Evolutionary conservation across 2,797 vertebrate genomes (phyloP).

Genomic region (Smutsia gigantea): DNA sequence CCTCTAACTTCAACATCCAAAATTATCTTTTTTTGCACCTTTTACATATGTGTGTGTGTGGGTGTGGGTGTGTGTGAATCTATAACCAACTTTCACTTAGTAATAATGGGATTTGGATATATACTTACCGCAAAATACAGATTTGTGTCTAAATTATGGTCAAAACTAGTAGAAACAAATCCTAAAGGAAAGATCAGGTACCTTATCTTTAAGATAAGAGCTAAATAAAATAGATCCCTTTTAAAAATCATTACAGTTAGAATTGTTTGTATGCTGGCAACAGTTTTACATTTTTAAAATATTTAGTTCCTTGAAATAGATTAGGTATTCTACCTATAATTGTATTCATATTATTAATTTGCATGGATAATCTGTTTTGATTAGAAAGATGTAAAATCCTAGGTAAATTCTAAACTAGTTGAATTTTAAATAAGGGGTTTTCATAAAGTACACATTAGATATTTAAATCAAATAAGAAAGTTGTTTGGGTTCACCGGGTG

Average conservation of each 20-base stretch:
- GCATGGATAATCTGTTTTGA: neutral
- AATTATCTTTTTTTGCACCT: neutral
- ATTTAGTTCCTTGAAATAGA: neutral
- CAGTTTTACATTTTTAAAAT: neutral
- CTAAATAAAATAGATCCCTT: neutral
- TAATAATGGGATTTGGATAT: neutral
- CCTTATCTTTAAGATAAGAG: no score
- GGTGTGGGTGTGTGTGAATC: no score
- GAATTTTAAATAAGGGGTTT: neutral
- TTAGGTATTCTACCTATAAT: neutral
- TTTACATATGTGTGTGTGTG: no score
- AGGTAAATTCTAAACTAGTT: neutral
- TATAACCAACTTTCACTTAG: neutral
- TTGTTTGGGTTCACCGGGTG: neutral
- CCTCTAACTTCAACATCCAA: neutral
- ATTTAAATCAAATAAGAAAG: constrained; percentile 1
- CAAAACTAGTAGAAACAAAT: neutral
- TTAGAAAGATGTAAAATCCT: neutral
- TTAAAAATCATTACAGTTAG: neutral
- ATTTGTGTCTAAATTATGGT: neutral
- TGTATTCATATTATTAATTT: neutral
- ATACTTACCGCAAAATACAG: neutral
- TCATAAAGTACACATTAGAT: neutral
- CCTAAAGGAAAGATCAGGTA: no score
- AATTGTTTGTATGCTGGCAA: neutral